phyloP scores from a whole-genome alignment of 2,888 invertebrate species.

The Chydorus sphaericus region DNA sequence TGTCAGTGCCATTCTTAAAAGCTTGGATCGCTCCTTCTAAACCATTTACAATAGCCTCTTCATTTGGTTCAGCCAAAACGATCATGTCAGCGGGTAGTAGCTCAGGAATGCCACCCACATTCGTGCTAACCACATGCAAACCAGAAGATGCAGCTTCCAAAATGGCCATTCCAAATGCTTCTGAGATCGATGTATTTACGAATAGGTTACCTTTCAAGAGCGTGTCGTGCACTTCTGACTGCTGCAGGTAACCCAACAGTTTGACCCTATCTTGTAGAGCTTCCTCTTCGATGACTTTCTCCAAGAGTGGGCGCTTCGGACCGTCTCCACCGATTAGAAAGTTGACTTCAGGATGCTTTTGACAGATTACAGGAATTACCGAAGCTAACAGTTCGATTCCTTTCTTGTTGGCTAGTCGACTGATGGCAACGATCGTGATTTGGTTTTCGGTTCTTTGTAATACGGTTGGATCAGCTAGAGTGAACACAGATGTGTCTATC shows the following conservation, averaged over 20 bases:
- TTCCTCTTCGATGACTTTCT: slow-evolving; percentile 78
- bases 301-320: slow-evolving; percentile 84
- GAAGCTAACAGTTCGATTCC: slow-evolving; percentile 92
- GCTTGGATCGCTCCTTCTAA: slow-evolving; percentile 51
- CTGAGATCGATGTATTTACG: slow-evolving; percentile 93
- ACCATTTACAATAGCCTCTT: slow-evolving; percentile 34
- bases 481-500: slow-evolving; percentile 82
- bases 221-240: slow-evolving; percentile 71
- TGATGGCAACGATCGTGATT: slow-evolving; percentile 76
- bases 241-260: slow-evolving; percentile 77
- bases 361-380: slow-evolving; percentile 74
- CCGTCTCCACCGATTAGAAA: slow-evolving; percentile 95
- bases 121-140: slow-evolving; percentile 90
- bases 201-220: slow-evolving; percentile 90
- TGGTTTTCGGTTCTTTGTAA: slow-evolving; percentile 40
- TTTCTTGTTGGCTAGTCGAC: slow-evolving; percentile 90
- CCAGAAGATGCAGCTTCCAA: slow-evolving; percentile 97
- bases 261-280: slow-evolving; percentile 74
- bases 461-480: slow-evolving; percentile 65
- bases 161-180: slow-evolving; percentile 99
- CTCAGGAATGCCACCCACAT: slow-evolving; percentile 96
- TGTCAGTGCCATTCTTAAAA: slow-evolving; percentile 34
- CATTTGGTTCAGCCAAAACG: slow-evolving; percentile 77
- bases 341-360: slow-evolving; percentile 52
- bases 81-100: slow-evolving; percentile 85